These are phyloP conservation scores for Sclerodermus sp. DNA, from an alignment of 2,888 invertebrate species.

Conservation along the genomic window DNA sequence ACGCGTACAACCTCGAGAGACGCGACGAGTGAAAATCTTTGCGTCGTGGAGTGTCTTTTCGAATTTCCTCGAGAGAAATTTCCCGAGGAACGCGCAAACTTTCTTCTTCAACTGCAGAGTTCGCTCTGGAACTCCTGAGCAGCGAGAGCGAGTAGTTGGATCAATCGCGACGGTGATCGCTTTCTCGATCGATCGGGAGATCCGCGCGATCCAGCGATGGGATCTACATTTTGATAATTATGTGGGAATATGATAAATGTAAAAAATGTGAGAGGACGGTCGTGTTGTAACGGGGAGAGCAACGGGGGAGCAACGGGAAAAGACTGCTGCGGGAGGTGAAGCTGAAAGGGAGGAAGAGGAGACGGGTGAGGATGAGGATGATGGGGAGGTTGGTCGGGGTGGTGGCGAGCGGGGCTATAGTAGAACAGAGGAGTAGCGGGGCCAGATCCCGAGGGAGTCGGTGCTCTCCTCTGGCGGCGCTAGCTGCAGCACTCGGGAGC, in stretches of 20 bases:
- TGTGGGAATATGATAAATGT: too few species aligned
- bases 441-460: slow-evolving; percentile 50
- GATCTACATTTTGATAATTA: background rate
- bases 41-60: slow-evolving; percentile 6
- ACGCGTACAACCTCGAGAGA: too few species aligned
- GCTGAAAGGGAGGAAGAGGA: slow-evolving; percentile 11
- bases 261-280: slow-evolving; percentile 3
- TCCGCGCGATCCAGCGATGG: slow-evolving; percentile 11
- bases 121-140: too few species aligned
- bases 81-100: too few species aligned
- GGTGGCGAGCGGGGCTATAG: slow-evolving; percentile 25
- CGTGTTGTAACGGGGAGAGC: too few species aligned
- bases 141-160: too few species aligned
- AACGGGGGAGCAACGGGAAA: slow-evolving; percentile 21
- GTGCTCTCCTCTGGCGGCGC: slow-evolving; percentile 53
- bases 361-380: slow-evolving; percentile 13
- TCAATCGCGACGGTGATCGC: too few species aligned
- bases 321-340: slow-evolving; percentile 10
- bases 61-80: too few species aligned
- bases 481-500: slow-evolving; percentile 50
- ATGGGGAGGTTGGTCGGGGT: too few species aligned
- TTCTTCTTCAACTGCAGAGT: too few species aligned
- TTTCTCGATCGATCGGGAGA: too few species aligned
- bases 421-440: slow-evolving; percentile 37
- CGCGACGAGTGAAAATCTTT: too few species aligned